Evolutionary conservation across 2,888 invertebrate genomes (phyloP).

Genomic region (Spisula solida): DNA sequence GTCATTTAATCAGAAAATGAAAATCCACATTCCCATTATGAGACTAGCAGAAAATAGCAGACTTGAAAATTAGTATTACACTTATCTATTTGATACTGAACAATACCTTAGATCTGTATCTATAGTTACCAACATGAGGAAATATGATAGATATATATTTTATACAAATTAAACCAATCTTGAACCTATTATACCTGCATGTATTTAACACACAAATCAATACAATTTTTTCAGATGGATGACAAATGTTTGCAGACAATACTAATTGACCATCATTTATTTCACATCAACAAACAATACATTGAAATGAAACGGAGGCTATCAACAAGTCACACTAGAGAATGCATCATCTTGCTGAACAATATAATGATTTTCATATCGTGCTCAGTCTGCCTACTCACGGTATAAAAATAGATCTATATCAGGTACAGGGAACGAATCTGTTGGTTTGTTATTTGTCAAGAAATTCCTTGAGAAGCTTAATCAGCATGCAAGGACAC

Average conservation of each 20-base stretch:
- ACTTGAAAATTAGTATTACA: not conserved
- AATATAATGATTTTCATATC: constrained; percentile 21
- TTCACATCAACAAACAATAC: constrained; percentile 10
- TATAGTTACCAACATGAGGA: not conserved
- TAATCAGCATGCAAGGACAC: not conserved
- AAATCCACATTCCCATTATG: not conserved
- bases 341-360: not conserved
- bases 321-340: not conserved
- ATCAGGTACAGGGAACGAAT: not conserved
- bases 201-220: not conserved
- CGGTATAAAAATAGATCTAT: constrained; percentile 5
- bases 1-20: constrained; percentile 1
- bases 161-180: not conserved
- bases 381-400: constrained; percentile 19
- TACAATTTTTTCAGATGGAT: not conserved
- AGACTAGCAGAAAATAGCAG: not conserved
- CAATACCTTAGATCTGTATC: constrained; percentile 9
- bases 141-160: constrained; percentile 4
- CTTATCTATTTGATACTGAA: not conserved
- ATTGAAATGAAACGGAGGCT: not conserved
- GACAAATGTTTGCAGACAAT: not conserved
- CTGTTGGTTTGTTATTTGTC: not conserved
- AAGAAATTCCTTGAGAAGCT: constrained; percentile 12
- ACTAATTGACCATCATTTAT: not conserved
- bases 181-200: not conserved